Percentiles rank a stretch among this genome's conserved stretches.
phyloP scores from a whole-genome alignment of 2,888 invertebrate genomes.

The Geotrupes spiniger region DNA sequence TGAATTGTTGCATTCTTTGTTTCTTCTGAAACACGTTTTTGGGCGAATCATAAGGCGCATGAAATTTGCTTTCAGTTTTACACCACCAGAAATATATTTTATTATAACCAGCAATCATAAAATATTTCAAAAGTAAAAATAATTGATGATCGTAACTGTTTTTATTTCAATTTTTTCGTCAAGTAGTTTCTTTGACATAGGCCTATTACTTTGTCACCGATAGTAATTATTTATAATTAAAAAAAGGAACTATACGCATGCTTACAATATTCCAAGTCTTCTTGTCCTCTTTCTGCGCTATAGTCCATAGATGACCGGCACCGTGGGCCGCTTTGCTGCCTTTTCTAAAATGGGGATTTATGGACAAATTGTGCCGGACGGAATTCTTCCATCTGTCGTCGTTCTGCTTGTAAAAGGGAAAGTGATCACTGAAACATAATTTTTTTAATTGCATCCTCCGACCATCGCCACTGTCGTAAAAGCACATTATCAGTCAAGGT shows the following conservation, averaged over 20 bases:
- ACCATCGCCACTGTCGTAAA: too few relatives aligned
- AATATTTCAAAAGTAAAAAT: too few relatives aligned
- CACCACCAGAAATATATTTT: too few relatives aligned
- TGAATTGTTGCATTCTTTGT: constrained; percentile 51
- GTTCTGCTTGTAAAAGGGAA: constrained; percentile 84
- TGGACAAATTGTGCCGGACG: constrained; percentile 85
- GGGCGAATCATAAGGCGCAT: too few relatives aligned
- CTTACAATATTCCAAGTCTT: constrained; percentile 59
- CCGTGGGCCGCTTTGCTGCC: constrained; percentile 83
- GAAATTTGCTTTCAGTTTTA: too few relatives aligned
- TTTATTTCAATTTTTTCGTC: not conserved
- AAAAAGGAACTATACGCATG: too few relatives aligned
- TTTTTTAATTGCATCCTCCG: not conserved
- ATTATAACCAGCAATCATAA: too few relatives aligned
- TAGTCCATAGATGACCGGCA: constrained; percentile 86
- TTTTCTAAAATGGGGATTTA: constrained; percentile 88
- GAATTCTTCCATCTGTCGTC: constrained; percentile 94
- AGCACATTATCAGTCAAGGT: too few relatives aligned
- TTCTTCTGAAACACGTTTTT: constrained; percentile 51
- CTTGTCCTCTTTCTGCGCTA: constrained; percentile 66
- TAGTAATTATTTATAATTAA: too few relatives aligned
- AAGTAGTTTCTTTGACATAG: too few relatives aligned
- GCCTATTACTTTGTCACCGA: too few relatives aligned
- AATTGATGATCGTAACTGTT: too few relatives aligned
- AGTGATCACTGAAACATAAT: constrained; percentile 66